phyloP scores from a whole-genome alignment of 2,113 vertebrate species.

The Gasterosteus aculeatus region DNA sequence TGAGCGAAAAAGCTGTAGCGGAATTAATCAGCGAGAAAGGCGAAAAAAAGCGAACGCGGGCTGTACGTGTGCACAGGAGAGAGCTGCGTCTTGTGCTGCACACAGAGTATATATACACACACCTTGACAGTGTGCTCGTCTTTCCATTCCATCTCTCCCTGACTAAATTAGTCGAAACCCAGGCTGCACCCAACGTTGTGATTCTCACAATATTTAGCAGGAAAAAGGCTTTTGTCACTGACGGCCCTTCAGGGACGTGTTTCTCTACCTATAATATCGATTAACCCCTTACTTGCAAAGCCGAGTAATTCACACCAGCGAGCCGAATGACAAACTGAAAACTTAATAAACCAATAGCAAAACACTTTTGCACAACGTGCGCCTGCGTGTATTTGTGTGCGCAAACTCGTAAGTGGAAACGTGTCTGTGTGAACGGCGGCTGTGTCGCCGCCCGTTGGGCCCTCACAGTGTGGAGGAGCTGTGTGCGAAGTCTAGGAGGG shows the following conservation, averaged over 20 bases:
- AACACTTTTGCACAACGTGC: slow-evolving; percentile 16
- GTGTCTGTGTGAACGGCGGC: slow-evolving; percentile 34
- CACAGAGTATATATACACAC: slow-evolving; percentile 2
- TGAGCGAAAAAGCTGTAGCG: slow-evolving; percentile 45
- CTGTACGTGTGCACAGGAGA: slow-evolving; percentile 20
- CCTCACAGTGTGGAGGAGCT: slow-evolving; percentile 96
- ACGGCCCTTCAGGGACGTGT: slow-evolving; percentile 56
- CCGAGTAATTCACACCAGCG: slow-evolving; percentile 59
- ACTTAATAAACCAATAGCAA: slow-evolving; percentile 20
- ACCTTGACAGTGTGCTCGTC: slow-evolving; percentile 9
- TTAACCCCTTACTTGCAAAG: slow-evolving; percentile 51
- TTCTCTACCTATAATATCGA: slow-evolving; percentile 33
- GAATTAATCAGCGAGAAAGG: slow-evolving; percentile 34
- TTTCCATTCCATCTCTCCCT: slow-evolving; percentile 1
- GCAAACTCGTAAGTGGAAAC: slow-evolving; percentile 13
- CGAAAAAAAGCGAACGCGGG: slow-evolving; percentile 20
- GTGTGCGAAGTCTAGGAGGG: slow-evolving; percentile 92
- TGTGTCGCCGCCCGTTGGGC: slow-evolving; percentile 44
- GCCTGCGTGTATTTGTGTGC: slow-evolving; percentile 7
- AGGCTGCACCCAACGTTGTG: slow-evolving; percentile 39
- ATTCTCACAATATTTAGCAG: slow-evolving; percentile 56
- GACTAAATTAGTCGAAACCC: slow-evolving; percentile 18
- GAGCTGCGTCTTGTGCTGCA: slow-evolving; percentile 22
- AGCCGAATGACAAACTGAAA: slow-evolving; percentile 47
- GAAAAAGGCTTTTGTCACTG: slow-evolving; percentile 48